Conservation (phyloP, 2,888 invertebrate species). For the Agrotis exclamationis region DNA sequence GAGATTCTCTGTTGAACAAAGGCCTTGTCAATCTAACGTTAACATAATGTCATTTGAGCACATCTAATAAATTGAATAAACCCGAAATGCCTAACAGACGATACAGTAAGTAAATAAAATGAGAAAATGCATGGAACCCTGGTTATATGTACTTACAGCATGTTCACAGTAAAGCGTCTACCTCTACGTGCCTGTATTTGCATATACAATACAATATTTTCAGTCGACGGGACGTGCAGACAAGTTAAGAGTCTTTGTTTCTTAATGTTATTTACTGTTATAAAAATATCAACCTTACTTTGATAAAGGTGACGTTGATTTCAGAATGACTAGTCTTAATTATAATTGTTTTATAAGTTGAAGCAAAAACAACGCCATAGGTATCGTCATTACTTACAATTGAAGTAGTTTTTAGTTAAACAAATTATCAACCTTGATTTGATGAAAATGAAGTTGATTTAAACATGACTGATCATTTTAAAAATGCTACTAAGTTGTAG, state of each 20-base stretch:
- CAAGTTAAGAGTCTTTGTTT: background rate
- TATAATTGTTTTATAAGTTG: too few species aligned
- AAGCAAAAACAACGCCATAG: too few species aligned
- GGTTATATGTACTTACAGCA: background rate
- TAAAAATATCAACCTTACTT: background rate
- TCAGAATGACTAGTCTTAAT: background rate
- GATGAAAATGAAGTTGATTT: too few species aligned
- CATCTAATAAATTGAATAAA: slow-evolving; percentile 24
- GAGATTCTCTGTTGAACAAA: too few species aligned
- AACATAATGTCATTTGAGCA: background rate
- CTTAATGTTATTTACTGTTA: background rate
- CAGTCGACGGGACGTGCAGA: background rate
- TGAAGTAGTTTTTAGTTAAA: too few species aligned
- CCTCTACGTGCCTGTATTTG: slow-evolving; percentile 43
- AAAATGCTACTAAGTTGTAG: too few species aligned
- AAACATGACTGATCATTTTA: too few species aligned
- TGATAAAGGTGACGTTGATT: background rate
- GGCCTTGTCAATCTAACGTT: too few species aligned
- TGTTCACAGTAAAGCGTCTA: slow-evolving; percentile 25
- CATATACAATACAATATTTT: slow-evolving; percentile 26
- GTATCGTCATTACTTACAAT: too few species aligned
- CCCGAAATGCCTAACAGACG: slow-evolving; percentile 18
- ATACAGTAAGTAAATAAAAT: slow-evolving; percentile 15
- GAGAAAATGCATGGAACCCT: background rate
- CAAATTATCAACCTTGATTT: too few species aligned